Evolutionary conservation across 2,797 vertebrate species (phyloP), one percentile per base, ranked within the genome.

Genomic region (Carduelis carduelis): DNA sequence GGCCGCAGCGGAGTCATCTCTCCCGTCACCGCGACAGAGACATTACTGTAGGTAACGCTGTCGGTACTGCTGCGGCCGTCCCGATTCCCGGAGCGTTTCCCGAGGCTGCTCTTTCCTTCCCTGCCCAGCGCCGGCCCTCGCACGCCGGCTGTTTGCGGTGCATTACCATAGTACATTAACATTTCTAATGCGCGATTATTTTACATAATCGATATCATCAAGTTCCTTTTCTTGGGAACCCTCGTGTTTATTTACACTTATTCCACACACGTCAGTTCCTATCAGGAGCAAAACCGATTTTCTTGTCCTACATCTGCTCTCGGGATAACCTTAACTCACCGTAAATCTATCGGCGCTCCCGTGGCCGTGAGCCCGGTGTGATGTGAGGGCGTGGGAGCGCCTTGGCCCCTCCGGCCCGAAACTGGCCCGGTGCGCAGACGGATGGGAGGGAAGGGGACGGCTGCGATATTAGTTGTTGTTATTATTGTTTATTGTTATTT

Each of bases 121-220:
- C 53, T 8, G 41, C 26, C 30, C 70, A 22, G 81, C 71, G 65
- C 44, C 83, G 75, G 91, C 89, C 65, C 81, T 49, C 64, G 87
- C 87, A 88, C 28, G 79, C 84, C 82, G 93, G 82, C 95, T 91
- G 23, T 84, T 95, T 92, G 93, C 66, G 97, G 93, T 96, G 81
- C 95, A 96, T 97, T 96, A 95, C 95, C 96, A 95, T 93, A 94
- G 96, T 90, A n/a, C 96, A 96, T 98, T 97, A 97, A 97, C 97
- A 95, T 98, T 97, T 95, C 96, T 95, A 97, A 98, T 89, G 95
- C 53, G 96, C 95, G 81, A 97, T 98, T 97, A 94, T 97, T 98
- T 97, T 98, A 87, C 97, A 98, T 98, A 98, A 98, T 98, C 98
- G 96, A 98, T 98, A 97, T 83, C 97, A 96, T 98, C 97, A 97